Conservation (phyloP, 1,140 invertebrate genomes). For the Bombus superbus region DNA sequence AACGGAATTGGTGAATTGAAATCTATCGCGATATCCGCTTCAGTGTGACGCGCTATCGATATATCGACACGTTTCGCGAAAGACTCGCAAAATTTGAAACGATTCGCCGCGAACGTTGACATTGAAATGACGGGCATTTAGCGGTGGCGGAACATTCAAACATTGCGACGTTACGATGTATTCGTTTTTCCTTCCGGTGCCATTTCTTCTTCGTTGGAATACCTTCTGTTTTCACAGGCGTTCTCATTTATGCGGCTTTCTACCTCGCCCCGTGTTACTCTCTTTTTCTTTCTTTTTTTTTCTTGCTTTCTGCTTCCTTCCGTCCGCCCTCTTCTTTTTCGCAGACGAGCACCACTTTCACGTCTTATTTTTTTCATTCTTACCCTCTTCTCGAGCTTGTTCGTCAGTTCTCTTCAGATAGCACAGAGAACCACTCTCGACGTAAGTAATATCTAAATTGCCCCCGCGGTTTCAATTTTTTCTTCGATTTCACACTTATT, state of each 20-base stretch:
- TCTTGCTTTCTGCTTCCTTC: too few relatives aligned
- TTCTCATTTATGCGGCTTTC: constrained; percentile 41
- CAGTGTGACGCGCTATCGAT: neutral
- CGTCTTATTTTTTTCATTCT: constrained; percentile 33
- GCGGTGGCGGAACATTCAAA: neutral
- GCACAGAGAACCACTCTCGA: constrained; percentile 8
- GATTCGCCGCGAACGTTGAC: neutral
- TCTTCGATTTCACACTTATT: neutral
- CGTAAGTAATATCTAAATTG: constrained; percentile 56
- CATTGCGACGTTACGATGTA: neutral
- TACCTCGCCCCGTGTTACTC: constrained; percentile 15
- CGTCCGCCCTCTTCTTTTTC: neutral
- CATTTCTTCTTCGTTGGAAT: constrained; percentile 14
- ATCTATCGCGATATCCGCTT: neutral
- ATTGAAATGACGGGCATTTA: neutral
- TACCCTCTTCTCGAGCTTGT: constrained; percentile 4
- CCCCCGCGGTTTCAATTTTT: constrained; percentile 25
- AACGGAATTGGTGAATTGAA: neutral
- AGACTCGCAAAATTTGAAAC: neutral
- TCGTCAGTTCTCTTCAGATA: constrained; percentile 19
- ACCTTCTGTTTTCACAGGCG: constrained; percentile 31
- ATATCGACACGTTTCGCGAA: neutral
- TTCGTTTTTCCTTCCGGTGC: constrained; percentile 4
- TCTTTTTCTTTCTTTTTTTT: neutral
- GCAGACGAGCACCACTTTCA: constrained; percentile 31